Base-by-base conservation (phyloP, 2,888 invertebrate species). In the Leptopilina myrica region DNA sequence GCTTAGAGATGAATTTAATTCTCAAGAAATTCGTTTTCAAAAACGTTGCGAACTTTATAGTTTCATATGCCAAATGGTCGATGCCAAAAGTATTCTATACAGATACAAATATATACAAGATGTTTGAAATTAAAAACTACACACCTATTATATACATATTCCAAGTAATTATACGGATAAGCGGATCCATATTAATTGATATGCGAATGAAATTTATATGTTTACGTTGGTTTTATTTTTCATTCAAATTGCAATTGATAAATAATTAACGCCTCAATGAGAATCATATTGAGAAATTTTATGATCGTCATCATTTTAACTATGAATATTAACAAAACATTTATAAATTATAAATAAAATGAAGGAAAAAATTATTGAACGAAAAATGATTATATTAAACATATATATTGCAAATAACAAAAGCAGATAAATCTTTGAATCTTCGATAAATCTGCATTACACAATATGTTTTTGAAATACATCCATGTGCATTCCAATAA, bases 401-500 rank as follows among this genome's bases (percentile, higher is more conserved):
- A 62, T 62, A 62, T 33, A 33, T 62, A 11, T 9, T 49, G 62
- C 20, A 62, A 62, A 62, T 20, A 62, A 20, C 33, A 33, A 64
- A 20, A 64, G 20, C 26, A 64, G 33, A 33, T 64, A 40, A 64
- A 64, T 33, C 33, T 64, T 43, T 64, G 9, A 64, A 64, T 33
- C 33, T 33, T 33, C 33, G 33, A 33, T 33, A 33, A 33, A 33
- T 33, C 33, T 33, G 40, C 40, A 64, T 64, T 64, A 64, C 64
- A 40, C 64, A 64, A 64, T 40, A 64, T 64, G 64, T 64, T 64
- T 26, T 64, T 64, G 64, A 33, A 40, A 33, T 64, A 33, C 14
- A 40, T 64, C 26, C 26, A 64, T 64, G 40, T 64, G 64, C 14
- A 62, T 64, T 26, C 64, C 12, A 14, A 33, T 33, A 33, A 64